Conservation (phyloP, 1,140 invertebrate species). For the Drosophila melanica region DNA sequence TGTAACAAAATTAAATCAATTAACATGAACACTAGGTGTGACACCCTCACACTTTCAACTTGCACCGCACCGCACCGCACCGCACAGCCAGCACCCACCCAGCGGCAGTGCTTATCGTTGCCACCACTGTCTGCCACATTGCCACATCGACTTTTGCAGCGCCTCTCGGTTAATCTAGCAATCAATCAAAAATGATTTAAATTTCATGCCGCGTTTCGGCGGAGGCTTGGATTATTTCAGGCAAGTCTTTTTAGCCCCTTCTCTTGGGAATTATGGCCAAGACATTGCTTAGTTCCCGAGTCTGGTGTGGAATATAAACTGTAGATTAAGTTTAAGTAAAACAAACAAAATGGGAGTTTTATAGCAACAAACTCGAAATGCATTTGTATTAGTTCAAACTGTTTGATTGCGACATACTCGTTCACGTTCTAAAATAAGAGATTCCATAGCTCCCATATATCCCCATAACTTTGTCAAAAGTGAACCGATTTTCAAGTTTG, state of each 20-base stretch:
- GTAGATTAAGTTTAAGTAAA: constrained; percentile 14
- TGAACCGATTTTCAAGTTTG: too few relatives aligned
- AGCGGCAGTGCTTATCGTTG: constrained; percentile 36
- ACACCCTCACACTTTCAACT: constrained; percentile 3
- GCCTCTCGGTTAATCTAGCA: constrained; percentile 64
- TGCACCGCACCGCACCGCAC: too few relatives aligned
- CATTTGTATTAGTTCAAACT: not conserved
- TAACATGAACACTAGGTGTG: constrained; percentile 71
- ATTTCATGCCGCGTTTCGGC: constrained; percentile 71
- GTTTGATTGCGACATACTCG: too few relatives aligned
- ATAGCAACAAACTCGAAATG: too few relatives aligned
- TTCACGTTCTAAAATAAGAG: too few relatives aligned
- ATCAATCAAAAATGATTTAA: constrained; percentile 83
- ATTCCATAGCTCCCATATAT: too few relatives aligned
- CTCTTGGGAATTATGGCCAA: not conserved
- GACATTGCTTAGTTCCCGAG: not conserved
- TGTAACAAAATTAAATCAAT: constrained; percentile 81
- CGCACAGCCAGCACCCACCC: not conserved
- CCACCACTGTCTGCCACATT: constrained; percentile 36
- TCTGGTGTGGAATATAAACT: not conserved
- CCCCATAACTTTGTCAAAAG: too few relatives aligned
- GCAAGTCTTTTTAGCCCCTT: not conserved
- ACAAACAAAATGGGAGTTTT: not conserved
- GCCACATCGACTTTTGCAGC: constrained; percentile 21
- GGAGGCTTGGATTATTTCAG: constrained; percentile 1